Conservation (phyloP, 2,888 invertebrate species). For the Caenorhabditis doughertyi region DNA sequence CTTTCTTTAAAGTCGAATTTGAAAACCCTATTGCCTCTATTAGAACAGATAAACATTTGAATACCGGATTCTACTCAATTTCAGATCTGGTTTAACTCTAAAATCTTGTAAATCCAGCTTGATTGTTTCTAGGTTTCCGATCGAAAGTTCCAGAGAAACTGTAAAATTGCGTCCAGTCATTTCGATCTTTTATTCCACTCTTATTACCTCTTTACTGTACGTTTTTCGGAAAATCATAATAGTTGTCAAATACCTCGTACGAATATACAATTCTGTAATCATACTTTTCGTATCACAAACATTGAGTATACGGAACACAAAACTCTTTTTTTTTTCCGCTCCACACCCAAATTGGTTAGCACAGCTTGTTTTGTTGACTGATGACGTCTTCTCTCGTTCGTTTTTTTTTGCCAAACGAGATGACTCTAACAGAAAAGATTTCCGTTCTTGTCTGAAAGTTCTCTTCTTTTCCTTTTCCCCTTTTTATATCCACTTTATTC, state of each 20-base stretch:
- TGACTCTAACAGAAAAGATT: conserved; percentile 19
- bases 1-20: too few relatives aligned
- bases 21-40: too few relatives aligned
- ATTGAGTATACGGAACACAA: conserved; percentile 18
- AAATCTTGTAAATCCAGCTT: too few relatives aligned
- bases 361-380: conserved; percentile 42
- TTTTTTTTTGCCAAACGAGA: conserved; percentile 13
- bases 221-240: not conserved
- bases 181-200: too few relatives aligned
- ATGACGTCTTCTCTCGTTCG: conserved; percentile 33
- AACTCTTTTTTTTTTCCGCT: conserved; percentile 7
- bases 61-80: too few relatives aligned
- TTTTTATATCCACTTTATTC: conserved; percentile 12
- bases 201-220: not conserved
- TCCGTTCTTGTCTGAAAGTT: conserved; percentile 19
- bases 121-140: too few relatives aligned
- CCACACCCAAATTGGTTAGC: conserved; percentile 41
- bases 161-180: too few relatives aligned
- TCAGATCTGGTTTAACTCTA: too few relatives aligned
- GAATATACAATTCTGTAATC: not conserved
- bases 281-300: conserved; percentile 17
- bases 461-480: not conserved
- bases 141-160: too few relatives aligned
- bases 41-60: too few relatives aligned
- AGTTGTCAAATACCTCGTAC: not conserved